A percentile compares a stretch with the other conserved stretches of the same genome.
Conservation (phyloP, 2,888 invertebrate genomes). For the Odontomyia ornata region DNA sequence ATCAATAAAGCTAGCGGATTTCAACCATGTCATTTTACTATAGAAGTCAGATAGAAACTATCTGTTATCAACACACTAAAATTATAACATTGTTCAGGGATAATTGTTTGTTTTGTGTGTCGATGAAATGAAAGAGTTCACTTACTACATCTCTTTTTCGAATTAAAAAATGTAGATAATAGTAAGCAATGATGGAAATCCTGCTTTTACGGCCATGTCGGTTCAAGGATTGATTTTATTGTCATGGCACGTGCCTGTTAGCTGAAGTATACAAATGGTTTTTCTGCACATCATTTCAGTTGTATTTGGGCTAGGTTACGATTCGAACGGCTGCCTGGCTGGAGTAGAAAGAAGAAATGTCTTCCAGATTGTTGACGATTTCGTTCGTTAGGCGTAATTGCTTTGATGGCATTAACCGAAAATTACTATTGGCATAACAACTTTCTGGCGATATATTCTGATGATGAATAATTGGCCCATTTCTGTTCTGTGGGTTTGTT, state of each 20-base stretch:
- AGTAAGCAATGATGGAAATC: constrained; percentile 8
- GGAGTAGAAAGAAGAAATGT: neutral
- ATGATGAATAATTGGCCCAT: too few species aligned
- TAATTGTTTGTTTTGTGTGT: too few species aligned
- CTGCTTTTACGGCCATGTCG: constrained; percentile 19
- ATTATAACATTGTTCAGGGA: neutral
- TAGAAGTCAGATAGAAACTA: too few species aligned
- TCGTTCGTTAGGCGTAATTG: neutral
- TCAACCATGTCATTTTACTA: too few species aligned
- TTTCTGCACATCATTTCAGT: neutral
- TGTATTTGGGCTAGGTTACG: neutral
- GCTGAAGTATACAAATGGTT: constrained; percentile 6
- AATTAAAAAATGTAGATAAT: neutral
- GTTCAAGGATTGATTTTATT: constrained; percentile 35
- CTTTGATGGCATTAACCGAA: neutral
- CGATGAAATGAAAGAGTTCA: neutral
- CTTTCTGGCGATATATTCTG: too few species aligned
- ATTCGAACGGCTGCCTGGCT: neutral
- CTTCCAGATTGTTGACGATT: neutral
- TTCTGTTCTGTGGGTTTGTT: too few species aligned
- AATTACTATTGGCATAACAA: neutral
- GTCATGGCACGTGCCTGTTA: constrained; percentile 31
- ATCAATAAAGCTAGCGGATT: too few species aligned
- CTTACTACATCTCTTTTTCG: neutral
- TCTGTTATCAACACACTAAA: neutral